Percentiles rank a stretch among this genome's conserved stretches.
Evolutionary conservation across 2,113 vertebrate species (phyloP).

Genomic region (Colinus virginianus): DNA sequence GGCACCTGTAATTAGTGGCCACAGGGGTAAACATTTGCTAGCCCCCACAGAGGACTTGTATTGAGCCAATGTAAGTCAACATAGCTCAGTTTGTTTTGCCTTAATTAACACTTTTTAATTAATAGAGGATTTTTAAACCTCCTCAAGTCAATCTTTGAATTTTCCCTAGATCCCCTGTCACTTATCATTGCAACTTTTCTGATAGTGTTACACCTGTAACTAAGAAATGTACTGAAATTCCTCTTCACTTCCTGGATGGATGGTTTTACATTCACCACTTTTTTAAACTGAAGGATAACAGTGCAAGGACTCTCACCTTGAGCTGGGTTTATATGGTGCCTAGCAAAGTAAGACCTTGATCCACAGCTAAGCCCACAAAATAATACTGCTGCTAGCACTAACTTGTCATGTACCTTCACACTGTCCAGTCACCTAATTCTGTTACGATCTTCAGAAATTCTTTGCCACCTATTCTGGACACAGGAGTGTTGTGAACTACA

Average conservation of each 20-base stretch:
- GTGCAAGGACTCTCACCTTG: conserved; percentile 40
- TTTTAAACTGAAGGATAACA: conserved; percentile 36
- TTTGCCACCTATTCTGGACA: conserved; percentile 38
- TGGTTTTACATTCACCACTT: not conserved
- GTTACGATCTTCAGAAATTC: conserved; percentile 62
- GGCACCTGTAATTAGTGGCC: not conserved
- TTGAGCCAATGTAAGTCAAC: not conserved
- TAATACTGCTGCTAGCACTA: conserved; percentile 6
- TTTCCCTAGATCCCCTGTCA: not conserved
- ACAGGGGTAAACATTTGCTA: not conserved
- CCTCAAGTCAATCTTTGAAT: conserved; percentile 28
- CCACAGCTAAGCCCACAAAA: conserved; percentile 47
- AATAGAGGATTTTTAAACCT: not conserved
- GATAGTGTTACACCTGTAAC: not conserved
- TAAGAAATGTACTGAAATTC: not conserved
- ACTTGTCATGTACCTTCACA: not conserved
- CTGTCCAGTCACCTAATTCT: conserved; percentile 19
- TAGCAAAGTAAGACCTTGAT: conserved; percentile 56
- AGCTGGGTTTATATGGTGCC: conserved; percentile 40
- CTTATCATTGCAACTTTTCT: not conserved
- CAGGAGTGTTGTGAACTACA: conserved; percentile 21
- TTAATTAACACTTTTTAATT: not conserved
- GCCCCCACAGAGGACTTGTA: not conserved
- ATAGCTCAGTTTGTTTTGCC: not conserved
- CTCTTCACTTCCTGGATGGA: not conserved